Evolutionary conservation across 2,797 vertebrate species (phyloP).

Genomic region (Enoplosus armatus): DNA sequence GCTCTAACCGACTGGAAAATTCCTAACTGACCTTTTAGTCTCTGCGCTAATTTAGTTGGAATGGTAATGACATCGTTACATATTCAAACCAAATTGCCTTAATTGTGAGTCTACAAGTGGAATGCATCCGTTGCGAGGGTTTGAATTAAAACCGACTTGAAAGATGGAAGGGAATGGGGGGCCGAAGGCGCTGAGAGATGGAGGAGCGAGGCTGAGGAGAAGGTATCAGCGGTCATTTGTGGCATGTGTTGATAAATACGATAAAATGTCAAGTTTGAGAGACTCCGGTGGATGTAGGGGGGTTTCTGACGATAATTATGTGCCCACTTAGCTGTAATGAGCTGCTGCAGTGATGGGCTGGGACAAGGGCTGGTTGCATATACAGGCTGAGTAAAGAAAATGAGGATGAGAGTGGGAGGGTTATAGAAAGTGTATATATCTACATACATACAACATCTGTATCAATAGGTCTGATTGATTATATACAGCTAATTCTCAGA

Average conservation of each 20-base stretch:
- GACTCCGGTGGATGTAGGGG: constrained; percentile 90
- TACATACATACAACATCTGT: background rate
- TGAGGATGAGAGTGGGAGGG: background rate
- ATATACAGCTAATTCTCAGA: background rate
- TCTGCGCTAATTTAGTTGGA: constrained; percentile 93
- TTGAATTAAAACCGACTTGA: constrained; percentile 89
- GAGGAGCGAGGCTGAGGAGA: constrained; percentile 30
- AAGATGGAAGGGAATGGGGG: constrained; percentile 83
- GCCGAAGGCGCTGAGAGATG: constrained; percentile 37
- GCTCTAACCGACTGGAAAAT: constrained; percentile 96
- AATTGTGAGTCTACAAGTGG: constrained; percentile 96
- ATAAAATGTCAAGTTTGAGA: constrained; percentile 97
- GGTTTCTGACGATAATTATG: constrained; percentile 94
- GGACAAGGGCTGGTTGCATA: constrained; percentile 31
- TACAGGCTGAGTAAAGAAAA: constrained; percentile 15
- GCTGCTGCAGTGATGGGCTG: constrained; percentile 68
- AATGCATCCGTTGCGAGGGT: constrained; percentile 88
- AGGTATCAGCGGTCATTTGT: constrained; percentile 91
- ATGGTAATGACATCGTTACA: constrained; percentile 99
- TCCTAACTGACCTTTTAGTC: constrained; percentile 96
- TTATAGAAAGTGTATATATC: background rate
- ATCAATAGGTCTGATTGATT: background rate
- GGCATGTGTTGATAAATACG: constrained; percentile 97
- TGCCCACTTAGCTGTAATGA: constrained; percentile 94
- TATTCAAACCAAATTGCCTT: constrained; percentile 99